Conservation (phyloP, 2,888 invertebrate genomes). For the Diarsia brunnea region DNA sequence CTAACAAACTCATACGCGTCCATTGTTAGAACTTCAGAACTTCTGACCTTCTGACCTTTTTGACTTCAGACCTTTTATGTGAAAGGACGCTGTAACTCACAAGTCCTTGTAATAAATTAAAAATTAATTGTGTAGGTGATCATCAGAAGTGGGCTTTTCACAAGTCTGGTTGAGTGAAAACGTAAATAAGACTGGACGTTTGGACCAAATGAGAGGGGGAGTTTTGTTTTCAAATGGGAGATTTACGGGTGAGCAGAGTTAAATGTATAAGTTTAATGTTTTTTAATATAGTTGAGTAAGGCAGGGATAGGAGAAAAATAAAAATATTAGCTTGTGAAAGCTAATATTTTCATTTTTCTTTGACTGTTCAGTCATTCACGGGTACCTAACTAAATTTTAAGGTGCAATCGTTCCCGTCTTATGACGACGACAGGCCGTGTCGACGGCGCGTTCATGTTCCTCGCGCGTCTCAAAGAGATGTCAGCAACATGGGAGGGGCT, state of each 20-base stretch:
- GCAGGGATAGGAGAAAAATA: too few species aligned
- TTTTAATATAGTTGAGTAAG: neutral
- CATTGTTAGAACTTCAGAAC: slow-evolving; percentile 23
- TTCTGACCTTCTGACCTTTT: slow-evolving; percentile 25
- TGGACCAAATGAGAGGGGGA: neutral
- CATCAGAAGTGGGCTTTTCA: slow-evolving; percentile 16
- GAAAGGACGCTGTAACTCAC: neutral
- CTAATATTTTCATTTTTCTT: too few species aligned
- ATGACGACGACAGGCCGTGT: too few species aligned
- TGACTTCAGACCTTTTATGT: slow-evolving; percentile 12
- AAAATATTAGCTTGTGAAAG: too few species aligned
- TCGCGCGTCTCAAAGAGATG: too few species aligned
- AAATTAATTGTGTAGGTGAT: slow-evolving; percentile 42
- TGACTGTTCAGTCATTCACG: too few species aligned
- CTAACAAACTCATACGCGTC: slow-evolving; percentile 8
- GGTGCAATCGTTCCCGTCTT: too few species aligned
- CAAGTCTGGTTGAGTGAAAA: neutral
- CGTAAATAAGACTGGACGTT: neutral
- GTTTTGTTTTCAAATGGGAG: neutral
- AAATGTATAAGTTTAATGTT: neutral
- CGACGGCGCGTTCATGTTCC: too few species aligned
- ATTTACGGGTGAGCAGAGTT: neutral
- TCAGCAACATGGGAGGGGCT: too few species aligned
- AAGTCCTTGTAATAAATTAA: slow-evolving; percentile 28
- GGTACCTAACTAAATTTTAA: too few species aligned